Base-by-base conservation (phyloP, 2,888 invertebrate genomes). In the Leptinotarsa haldemani region DNA sequence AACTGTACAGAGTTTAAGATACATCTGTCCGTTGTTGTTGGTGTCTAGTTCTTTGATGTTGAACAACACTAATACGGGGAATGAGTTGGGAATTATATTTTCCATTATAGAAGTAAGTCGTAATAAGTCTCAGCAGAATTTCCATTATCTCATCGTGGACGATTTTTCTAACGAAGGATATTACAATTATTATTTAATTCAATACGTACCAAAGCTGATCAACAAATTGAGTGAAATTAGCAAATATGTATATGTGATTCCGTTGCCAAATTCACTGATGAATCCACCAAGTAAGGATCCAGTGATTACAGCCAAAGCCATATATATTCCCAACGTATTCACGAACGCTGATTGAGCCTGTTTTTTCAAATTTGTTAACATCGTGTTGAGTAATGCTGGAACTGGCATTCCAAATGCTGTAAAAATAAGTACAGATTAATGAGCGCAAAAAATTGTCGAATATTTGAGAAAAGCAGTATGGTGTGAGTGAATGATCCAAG, bases 221-320 rank as follows among this genome's bases (percentile, higher is more conserved):
- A 61, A n/a, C 7, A 64, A 40, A 58, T 63, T 64, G 30, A 69
- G 69, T 4, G 77, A 69, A 63, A 77, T 73, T 9, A 74, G 18
- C 20, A 74, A 65, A 69, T 78, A 79, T 20, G 70, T 61, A n/a
- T 74, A 50, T 4, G 52, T 58, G 63, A 70, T 73, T 7, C 80
- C 80, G 66, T 79, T 71, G 25, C 72, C 71, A 4, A 64, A 58
- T 71, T 80, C 80, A 65, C 78, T 79, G 47, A 80, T 58, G 68
- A 78, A 77, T 52, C 80, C 80, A 68, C 78, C 75, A 15, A 76
- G 56, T 13, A 77, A 20, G 15, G 80, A 74, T 1, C 79, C 79
- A n/a, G 73, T 40, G 25, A 80, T 56, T 47, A 80, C 77, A 1
- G 56, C 69, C 15, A 72, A 53, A 12, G 73, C 73, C 9, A 74